Base-by-base conservation (phyloP, 2,888 invertebrate species). In the Lasius fuliginosus region DNA sequence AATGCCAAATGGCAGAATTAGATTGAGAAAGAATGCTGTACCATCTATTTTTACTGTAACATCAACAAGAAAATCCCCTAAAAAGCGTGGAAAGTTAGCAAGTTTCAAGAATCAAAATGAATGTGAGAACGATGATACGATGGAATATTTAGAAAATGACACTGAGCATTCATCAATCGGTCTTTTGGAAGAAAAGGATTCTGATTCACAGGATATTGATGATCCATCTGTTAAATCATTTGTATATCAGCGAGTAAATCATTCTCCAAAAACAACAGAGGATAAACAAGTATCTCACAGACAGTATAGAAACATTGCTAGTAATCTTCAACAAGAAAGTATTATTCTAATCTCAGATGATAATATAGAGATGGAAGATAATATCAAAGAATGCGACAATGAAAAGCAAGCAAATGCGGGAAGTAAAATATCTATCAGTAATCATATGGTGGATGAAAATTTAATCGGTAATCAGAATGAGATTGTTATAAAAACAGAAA, bases 31-130 rank as follows among this genome's bases (percentile, higher is more conserved):
- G 75, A 92, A 93, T 67, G 94, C 94, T 27, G 18, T 94, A 27
- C 94, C 94, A 1, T 93, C 94, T 23, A 92, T 94, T 85, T 94
- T 94, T 76, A 92, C 89, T 4, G 85, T 93, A 67, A 94, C 93
- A 1, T 93, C 94, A 1, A 94, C 91, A 11, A 91, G 93, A 81
- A 94, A 93, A 79, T 94, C 94, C 23, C 91, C 92, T 4, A 94
- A 92, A 53, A 94, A 94, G 53, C 92, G 90, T 27, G 89, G 88
- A 8, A 90, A 91, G 46, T 62, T 90, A 11, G 40, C 64, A 4
- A 86, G 87, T 64, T 9, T 60, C 3, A 86, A 65, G 30, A 71
- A 65, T 1, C 88, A 90, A 27, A 90, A 89, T 1, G 82, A 88
- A 1, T 88, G 90, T 46, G 75, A 90, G 64, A 86, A 88, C 68